Evolutionary conservation across 92 coral and sea anemone species (phyloP).

Genomic region (Porites divaricata): DNA sequence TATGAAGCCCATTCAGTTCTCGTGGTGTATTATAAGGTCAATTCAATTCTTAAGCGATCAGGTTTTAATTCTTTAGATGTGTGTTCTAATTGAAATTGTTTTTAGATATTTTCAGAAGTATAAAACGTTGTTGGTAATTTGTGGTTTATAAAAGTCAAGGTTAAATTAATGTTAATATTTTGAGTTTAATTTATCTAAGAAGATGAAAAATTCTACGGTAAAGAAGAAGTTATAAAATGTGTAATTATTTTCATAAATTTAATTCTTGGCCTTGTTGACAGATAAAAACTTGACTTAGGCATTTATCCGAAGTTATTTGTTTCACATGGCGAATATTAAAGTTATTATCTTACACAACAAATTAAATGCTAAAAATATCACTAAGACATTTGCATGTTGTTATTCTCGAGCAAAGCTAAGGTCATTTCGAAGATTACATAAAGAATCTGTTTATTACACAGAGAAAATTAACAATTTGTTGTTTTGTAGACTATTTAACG

Average conservation of each 20-base stretch:
- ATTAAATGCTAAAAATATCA: slow-evolving; percentile 24
- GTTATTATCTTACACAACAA: slow-evolving; percentile 1
- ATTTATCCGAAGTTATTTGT: slow-evolving; percentile 7
- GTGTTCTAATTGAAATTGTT: neutral
- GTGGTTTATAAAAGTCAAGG: neutral
- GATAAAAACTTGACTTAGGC: neutral
- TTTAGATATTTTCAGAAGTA: neutral
- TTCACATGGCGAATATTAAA: neutral
- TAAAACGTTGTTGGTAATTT: neutral
- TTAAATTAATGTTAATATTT: neutral
- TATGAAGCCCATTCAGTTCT: neutral
- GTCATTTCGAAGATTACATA: neutral
- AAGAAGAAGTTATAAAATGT: neutral
- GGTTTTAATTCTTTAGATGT: neutral
- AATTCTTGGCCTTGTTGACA: slow-evolving; percentile 1
- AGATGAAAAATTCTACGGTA: neutral
- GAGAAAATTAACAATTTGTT: neutral
- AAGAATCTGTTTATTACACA: neutral
- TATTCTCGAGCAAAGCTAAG: neutral
- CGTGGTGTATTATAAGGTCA: neutral
- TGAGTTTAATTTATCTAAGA: neutral
- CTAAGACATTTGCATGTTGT: slow-evolving; percentile 13
- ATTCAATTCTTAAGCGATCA: neutral
- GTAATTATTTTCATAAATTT: neutral
- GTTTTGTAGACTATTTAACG: neutral